Evolutionary conservation across 2,113 vertebrate genomes (phyloP).

Genomic region (Amazona guildingii): DNA sequence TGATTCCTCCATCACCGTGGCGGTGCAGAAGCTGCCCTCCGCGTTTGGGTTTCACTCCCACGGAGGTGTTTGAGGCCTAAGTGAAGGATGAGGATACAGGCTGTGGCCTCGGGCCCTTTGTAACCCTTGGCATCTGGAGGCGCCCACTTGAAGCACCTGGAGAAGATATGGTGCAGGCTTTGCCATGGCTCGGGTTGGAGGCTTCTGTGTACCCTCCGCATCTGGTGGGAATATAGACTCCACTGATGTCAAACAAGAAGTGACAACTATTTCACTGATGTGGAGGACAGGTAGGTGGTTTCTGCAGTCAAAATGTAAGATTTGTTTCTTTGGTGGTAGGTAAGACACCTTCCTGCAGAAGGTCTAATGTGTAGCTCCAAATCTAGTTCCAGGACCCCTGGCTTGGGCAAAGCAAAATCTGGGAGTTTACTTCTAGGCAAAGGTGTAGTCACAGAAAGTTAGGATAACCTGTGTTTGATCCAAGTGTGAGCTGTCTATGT

Average conservation of each 20-base stretch:
- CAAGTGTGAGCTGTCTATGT: not conserved
- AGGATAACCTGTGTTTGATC: not conserved
- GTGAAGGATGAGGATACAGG: no score
- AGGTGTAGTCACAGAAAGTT: not conserved
- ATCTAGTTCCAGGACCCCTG: not conserved
- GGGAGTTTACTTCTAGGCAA: not conserved
- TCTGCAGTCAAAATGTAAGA: not conserved
- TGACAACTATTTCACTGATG: not conserved
- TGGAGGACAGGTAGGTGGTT: fast-evolving
- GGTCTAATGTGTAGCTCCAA: not conserved
- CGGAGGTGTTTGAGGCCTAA: no score
- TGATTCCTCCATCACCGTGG: no score
- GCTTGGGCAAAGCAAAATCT: not conserved
- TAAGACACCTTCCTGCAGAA: not conserved
- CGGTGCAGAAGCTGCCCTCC: no score
- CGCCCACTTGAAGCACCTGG: no score
- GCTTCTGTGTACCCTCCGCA: no score
- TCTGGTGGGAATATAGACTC: fast-evolving
- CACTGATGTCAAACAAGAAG: not conserved
- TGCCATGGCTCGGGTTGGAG: no score
- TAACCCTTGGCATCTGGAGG: no score
- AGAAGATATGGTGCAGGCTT: no score
- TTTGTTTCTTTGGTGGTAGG: not conserved
- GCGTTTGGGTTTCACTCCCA: no score
- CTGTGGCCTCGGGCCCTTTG: no score